Base-by-base conservation (phyloP, 2,113 vertebrate species). In the Tylochromis polylepis region DNA sequence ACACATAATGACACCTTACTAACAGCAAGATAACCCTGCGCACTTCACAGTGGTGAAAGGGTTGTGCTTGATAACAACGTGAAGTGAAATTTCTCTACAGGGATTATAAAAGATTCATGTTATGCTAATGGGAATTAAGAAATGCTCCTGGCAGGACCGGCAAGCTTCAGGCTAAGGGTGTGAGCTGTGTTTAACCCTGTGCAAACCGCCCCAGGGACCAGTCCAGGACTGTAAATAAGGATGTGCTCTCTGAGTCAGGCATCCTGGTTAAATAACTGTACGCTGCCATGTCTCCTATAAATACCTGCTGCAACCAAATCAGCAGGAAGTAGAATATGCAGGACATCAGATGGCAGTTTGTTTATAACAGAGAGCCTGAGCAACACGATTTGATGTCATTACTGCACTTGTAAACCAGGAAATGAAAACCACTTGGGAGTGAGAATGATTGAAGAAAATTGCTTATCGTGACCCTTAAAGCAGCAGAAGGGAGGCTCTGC, bases 181-280 rank as follows among this genome's bases (percentile, higher is more conserved):
- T 67, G 62, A 58, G 3, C 83, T 6, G 41, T 80, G 67, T 91
- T 93, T 88, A 87, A 91, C 85, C 85, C 90, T 36, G 70, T 62
- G n/a, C 72, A 51, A 90, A 53, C 34, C 0, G 38, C 78, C 62
- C 53, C 24, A 49, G 85, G 84, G 60, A 18, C 16, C 27, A 1
- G n/a, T 38, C 31, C 77, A 38, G 77, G 11, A 84, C 57, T 12
- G 93, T 92, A 93, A 94, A 95, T 93, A 94, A 88, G 89, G 91
- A 93, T 89, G 88, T 87, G 87, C 59, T 88, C 75, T 85, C 77
- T 84, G 89, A 91, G 79, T 91, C 90, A 90, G 83, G 81, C 5
- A 34, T 83, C 82, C 88, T 67, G 88, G 79, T 88, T 91, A 85
- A 94, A 91, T 79, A 87, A 85, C 67, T 79, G 46, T 11, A 27